Conservation (phyloP, 2,797 vertebrate species). For the Botia kubotai region DNA sequence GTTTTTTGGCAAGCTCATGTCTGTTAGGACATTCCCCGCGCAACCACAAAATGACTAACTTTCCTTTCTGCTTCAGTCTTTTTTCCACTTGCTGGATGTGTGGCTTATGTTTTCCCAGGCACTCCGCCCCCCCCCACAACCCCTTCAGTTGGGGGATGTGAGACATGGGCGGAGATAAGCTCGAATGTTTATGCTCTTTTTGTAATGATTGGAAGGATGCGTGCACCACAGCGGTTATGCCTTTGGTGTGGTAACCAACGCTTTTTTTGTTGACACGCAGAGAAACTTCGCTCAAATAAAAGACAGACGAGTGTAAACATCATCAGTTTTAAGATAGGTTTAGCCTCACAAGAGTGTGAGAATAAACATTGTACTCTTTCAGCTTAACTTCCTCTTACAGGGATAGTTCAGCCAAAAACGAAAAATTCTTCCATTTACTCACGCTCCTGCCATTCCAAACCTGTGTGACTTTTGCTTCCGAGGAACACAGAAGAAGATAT, state of each 20-base stretch:
- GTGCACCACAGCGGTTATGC: neutral
- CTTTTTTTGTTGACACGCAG: neutral
- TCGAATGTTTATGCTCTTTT: neutral
- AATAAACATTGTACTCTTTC: neutral
- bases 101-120: constrained; percentile 49
- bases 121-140: neutral
- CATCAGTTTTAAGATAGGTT: neutral
- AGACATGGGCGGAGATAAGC: neutral
- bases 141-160: neutral
- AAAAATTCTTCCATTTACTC: no score
- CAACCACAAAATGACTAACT: constrained; percentile 53
- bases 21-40: constrained; percentile 44
- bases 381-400: neutral
- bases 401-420: no score
- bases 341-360: constrained; percentile 2
- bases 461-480: no score
- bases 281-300: neutral
- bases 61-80: constrained; percentile 44
- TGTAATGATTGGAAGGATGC: neutral
- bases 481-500: no score
- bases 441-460: no score
- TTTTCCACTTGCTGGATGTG: constrained; percentile 31
- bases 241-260: neutral
- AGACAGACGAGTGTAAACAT: neutral
- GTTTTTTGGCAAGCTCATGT: constrained; percentile 42